These are phyloP conservation scores for Pitangus sulphuratus DNA, from an alignment of 2,797 vertebrate genomes.

Conservation along the genomic window DNA sequence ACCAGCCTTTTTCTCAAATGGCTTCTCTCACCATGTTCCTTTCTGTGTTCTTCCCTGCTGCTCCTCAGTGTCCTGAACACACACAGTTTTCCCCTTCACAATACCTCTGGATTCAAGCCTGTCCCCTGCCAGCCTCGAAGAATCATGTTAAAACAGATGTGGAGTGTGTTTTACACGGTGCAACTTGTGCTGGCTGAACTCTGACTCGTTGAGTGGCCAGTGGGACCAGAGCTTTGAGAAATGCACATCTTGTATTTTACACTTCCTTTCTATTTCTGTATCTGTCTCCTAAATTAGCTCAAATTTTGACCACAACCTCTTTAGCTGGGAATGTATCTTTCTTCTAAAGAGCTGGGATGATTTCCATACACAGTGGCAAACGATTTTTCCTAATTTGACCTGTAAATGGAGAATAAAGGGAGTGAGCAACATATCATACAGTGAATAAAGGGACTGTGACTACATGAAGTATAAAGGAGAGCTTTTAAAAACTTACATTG, in stretches of 20 bases:
- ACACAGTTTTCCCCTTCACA: not conserved
- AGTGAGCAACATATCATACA: not conserved
- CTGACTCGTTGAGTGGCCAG: accelerated
- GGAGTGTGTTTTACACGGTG: not conserved
- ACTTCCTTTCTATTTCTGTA: not conserved
- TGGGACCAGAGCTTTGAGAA: not conserved
- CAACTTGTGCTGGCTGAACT: not conserved
- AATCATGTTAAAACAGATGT: not conserved
- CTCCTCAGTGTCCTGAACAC: not conserved
- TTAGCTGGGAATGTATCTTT: not conserved
- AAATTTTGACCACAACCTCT: not conserved
- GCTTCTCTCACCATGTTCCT: not conserved
- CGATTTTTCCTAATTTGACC: not conserved
- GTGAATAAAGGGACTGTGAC: not conserved
- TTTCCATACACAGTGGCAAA: not conserved
- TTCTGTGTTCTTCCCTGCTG: not conserved
- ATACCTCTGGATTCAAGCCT: not conserved
- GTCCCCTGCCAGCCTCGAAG: not conserved
- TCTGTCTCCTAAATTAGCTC: not conserved
- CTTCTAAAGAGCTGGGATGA: not conserved
- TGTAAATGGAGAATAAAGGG: not conserved
- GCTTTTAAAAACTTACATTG: not conserved
- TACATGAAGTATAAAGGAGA: not conserved
- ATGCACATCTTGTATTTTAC: not conserved
- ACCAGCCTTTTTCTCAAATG: not conserved